These are phyloP conservation scores for Tragelaphus scriptus DNA, from an alignment of 2,113 vertebrate species.

Conservation along the genomic window DNA sequence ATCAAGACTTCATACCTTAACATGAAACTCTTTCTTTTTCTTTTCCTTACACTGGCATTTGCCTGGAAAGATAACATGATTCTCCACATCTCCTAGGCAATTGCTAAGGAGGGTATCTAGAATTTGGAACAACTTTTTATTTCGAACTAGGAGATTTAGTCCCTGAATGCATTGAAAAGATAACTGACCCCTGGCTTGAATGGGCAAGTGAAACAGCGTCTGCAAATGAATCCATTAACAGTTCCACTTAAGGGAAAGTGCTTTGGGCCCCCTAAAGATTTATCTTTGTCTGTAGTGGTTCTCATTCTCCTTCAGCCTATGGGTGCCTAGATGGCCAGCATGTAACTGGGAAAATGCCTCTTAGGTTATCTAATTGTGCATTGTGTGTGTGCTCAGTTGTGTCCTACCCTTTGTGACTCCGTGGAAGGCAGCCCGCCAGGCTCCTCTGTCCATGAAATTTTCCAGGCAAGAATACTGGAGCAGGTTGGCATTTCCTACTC, in stretches of 20 bases:
- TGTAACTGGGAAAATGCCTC: neutral
- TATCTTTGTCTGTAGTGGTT: neutral
- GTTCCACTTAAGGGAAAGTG: neutral
- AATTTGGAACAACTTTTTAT: neutral
- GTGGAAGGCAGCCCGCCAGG: neutral
- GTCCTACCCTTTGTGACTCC: neutral
- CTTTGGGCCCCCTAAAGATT: neutral
- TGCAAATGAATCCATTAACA: neutral
- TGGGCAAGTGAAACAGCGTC: neutral
- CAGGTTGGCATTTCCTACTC: neutral
- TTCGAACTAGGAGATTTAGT: neutral
- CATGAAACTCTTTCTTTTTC: neutral
- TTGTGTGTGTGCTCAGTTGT: neutral
- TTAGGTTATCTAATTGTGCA: neutral
- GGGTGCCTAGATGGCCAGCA: neutral
- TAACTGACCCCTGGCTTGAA: neutral
- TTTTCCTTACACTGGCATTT: neutral
- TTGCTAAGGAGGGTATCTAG: neutral
- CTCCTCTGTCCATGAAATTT: neutral
- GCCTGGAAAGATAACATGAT: neutral
- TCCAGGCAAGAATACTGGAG: neutral
- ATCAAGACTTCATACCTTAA: neutral
- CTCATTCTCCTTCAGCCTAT: neutral
- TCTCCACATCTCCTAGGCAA: neutral
- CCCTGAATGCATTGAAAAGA: neutral